Evolutionary conservation across 2,113 vertebrate genomes (phyloP), one percentile per base, ranked within the genome.

Genomic region (Parus major): DNA sequence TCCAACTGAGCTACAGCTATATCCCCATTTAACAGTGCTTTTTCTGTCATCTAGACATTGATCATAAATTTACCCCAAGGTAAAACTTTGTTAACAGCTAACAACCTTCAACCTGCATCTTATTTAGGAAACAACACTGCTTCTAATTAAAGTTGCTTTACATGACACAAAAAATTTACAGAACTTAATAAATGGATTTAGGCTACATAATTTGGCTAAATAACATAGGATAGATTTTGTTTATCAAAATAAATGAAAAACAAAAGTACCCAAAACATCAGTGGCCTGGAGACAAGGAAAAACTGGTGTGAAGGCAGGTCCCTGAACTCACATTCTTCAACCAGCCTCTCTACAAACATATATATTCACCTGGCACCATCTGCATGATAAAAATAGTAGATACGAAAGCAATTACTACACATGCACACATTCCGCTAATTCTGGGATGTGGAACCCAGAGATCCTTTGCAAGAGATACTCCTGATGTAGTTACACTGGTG

Each of bases 1-100:
- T 79, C 46, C 22, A 70, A 14, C 31, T 82, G 35, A 93, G 42
- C 59, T 73, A 31, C 16, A 76, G 21, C 15, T 73, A 73, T 31
- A 96, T 97, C 95, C 93, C 92, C 93, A 80, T 90, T 90, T 57
- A 20, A 41, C 80, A 82, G 70, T 79, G 63, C 35, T 86, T 82
- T 76, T 71, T 68, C 56, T 79, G 57, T 57, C 31, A 61, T 24
- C 57, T 66, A 61, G 8, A 95, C 5, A 1, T 64, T 92, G 70
- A 88, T 56, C 46, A 77, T 49, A 75, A 52, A 83, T 82, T 29
- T 65, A 64, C 12, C 85, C 18, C 44, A 91, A 92, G 13, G 44
- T 79, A 71, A 91, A 96, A 79, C 42, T 64, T 68, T 11, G 22
- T 28, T 68, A 87, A 68, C 15, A 53, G 20, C 14, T 63, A 89